phyloP scores from a whole-genome alignment of 1,140 invertebrate species.

The Phymastichus coffea region DNA sequence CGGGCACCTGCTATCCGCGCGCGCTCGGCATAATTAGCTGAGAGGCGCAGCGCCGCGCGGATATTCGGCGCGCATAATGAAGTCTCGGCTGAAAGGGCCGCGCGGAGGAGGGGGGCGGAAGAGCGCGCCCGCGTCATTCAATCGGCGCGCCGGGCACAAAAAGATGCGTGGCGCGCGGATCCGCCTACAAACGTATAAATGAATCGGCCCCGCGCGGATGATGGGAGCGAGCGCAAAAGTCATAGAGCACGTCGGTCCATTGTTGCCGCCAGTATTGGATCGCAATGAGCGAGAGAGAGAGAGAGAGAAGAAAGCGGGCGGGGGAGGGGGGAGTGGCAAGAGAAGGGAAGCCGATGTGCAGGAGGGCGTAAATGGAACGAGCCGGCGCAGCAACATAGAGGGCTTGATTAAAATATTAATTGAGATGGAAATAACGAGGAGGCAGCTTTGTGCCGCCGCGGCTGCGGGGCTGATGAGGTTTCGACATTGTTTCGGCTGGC shows the following conservation, averaged over 20 bases:
- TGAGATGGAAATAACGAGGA: conserved; percentile 51
- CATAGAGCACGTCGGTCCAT: background rate
- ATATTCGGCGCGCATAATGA: no score
- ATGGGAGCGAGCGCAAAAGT: background rate
- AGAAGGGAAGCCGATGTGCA: conserved; percentile 41
- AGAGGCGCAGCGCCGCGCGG: no score
- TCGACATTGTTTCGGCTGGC: conserved; percentile 13
- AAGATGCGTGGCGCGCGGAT: no score
- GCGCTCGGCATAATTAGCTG: no score
- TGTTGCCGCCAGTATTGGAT: conserved; percentile 22
- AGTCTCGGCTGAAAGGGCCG: no score
- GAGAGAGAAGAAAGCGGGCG: conserved; percentile 10
- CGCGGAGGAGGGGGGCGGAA: conserved; percentile 15
- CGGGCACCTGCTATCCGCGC: no score
- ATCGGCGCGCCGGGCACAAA: conserved; percentile 21
- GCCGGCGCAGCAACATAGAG: conserved; percentile 40
- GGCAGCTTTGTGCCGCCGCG: conserved; percentile 8
- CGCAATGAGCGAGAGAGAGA: conserved; percentile 9
- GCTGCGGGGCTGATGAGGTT: conserved; percentile 12
- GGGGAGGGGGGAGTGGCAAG: conserved; percentile 35
- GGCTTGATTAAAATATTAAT: conserved; percentile 53
- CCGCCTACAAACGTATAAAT: no score
- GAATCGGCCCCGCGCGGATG: no score
- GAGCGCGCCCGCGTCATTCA: conserved; percentile 15
- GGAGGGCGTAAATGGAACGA: conserved; percentile 50